Evolutionary conservation across 2,797 vertebrate species (phyloP), one percentile per base, ranked within the genome.

Genomic region (Nasua narica): DNA sequence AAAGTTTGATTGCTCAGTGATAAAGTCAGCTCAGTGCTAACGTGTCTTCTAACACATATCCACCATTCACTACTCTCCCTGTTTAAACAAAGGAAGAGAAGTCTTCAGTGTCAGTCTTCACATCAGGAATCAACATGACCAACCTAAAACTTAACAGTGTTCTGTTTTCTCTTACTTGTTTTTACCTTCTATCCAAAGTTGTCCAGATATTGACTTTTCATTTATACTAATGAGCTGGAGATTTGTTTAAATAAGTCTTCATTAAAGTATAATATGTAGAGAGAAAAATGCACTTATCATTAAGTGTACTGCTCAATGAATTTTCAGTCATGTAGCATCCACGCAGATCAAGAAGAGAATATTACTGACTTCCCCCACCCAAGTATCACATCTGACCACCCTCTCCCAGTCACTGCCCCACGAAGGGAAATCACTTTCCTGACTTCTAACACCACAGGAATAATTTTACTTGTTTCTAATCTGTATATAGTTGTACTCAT

Each of bases 131-230:
- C 72, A 50, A 50, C 27, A 48, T 77, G 74, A 77, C 50, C 5
- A 0, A n/a, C 74, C 43, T 46, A 54, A 58, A 90, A 67, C 90
- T 65, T 84, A 81, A 62, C 48, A 48, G n/a, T 58, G 19, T 85
- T 92, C 54, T 86, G 1, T 70, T 94, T 82, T 62, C 67, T 88
- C 88, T 97, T 54, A 21, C 62, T 84, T 89, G 15, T 94, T 86
- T 72, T 87, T 83, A 13, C 37, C 58, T 83, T 92, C 60, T 87
- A n/a, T n/a, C 48, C 77, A 69, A 84, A 70, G 5, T 13, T 60
- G 32, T 52, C 70, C 40, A 35, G 11, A 18, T 58, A 7, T 62
- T 91, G 50, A 15, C 15, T 95, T 93, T 62, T 83, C 54, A 54
- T 81, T 95, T 83, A 32, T 3, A 52, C 87, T 87, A 43, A 56